Evolutionary conservation across 2,113 vertebrate species (phyloP), one percentile per base, ranked within the genome.

Genomic region (Polypterus senegalus): DNA sequence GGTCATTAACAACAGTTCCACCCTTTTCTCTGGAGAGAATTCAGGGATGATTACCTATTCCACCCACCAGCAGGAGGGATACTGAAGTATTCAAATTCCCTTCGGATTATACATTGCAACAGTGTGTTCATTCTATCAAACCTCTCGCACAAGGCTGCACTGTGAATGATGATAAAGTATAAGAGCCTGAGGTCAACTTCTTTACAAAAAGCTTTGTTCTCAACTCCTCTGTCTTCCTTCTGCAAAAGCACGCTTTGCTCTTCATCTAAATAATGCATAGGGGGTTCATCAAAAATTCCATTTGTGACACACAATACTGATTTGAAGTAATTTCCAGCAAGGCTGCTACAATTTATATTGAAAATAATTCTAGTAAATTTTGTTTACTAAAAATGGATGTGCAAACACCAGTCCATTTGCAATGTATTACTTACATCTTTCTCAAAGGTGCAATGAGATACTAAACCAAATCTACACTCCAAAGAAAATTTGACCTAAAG

Each of bases 151-250:
- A 60, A 57, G 63, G 11, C 43, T 58, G 67, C 69, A 48, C 63
- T 65, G 63, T 74, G 70, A 77, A 59, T 71, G 69, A 69, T 77
- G 76, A 77, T 81, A 69, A 74, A 75, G 66, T 55, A 63, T 46
- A 70, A 58, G 61, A 70, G 74, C 72, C 56, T 63, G 62, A 70
- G 65, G 65, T 67, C 66, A 72, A 66, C 67, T 65, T 63, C 49
- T 61, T 61, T 63, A 75, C 74, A 73, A 69, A 65, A 73, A 70
- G 75, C 72, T 58, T 61, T 54, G 9, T 45, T 54, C 43, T 62
- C 43, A 3, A 11, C 61, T 54, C 61, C 52, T 46, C 56, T 58
- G 56, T 58, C 56, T 58, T 58, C 56, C 27, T 43, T 27, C 56
- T 43, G n/a, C 56, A 58, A 11, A 27, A 43, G 43, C 49, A 9